phyloP scores from a whole-genome alignment of 2,797 vertebrate genomes.

The Kryptopterus vitreolus region DNA sequence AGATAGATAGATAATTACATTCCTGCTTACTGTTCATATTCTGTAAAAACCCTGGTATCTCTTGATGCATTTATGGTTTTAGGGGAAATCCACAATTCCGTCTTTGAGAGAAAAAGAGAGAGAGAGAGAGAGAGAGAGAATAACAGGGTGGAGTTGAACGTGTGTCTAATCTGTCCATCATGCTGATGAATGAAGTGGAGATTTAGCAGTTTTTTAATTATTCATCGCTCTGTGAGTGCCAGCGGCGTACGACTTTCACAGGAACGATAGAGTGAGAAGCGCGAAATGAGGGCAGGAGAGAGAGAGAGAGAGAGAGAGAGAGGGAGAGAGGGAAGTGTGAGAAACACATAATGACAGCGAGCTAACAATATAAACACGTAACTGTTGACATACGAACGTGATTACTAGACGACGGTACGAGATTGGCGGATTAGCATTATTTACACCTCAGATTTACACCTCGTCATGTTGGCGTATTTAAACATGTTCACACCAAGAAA shows the following conservation, averaged over 20 bases:
- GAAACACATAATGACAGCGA: no score
- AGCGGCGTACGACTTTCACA: not conserved
- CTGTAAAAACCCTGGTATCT: not conserved
- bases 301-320: not conserved
- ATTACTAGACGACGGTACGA: not conserved
- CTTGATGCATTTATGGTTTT: not conserved
- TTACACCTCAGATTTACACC: no score
- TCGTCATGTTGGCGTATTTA: no score
- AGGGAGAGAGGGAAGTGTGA: no score
- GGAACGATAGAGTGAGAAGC: not conserved
- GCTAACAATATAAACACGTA: not conserved
- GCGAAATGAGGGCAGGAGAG: slow-evolving; percentile 11
- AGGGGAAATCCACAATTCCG: not conserved
- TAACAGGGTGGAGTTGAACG: not conserved
- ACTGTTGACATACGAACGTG: not conserved
- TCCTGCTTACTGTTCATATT: no score
- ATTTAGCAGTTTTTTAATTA: slow-evolving; percentile 21
- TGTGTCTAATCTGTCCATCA: slow-evolving; percentile 24
- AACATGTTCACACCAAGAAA: no score
- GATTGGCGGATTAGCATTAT: not conserved
- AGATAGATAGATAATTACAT: no score
- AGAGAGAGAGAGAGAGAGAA: not conserved
- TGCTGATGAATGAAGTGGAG: slow-evolving; percentile 11
- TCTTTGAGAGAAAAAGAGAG: not conserved
- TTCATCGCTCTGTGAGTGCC: not conserved